phyloP scores from a whole-genome alignment of 2,888 invertebrate genomes.

The Phoenoteleia sp. region DNA sequence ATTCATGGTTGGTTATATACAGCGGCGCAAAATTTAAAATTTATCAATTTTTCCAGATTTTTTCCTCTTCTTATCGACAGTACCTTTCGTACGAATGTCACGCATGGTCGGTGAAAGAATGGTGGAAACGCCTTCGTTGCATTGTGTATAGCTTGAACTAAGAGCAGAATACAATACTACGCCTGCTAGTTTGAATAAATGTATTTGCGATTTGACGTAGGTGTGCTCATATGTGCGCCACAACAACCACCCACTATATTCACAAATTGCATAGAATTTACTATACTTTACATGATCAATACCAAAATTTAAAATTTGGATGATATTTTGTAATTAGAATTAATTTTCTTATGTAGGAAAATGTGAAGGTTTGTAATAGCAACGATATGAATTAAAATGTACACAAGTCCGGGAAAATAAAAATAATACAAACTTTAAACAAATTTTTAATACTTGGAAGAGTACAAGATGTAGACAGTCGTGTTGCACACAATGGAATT shows the following conservation, averaged over 20 bases:
- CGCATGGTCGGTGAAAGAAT: slow-evolving; percentile 78
- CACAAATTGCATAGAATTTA: slow-evolving; percentile 28
- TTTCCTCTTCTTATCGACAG: slow-evolving; percentile 69
- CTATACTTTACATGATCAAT: slow-evolving; percentile 2
- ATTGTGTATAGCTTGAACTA: slow-evolving; percentile 83
- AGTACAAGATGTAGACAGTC: no score
- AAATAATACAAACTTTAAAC: no score
- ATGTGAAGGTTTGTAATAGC: background rate
- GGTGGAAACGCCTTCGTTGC: slow-evolving; percentile 84
- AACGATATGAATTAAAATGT: no score
- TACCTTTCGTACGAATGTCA: slow-evolving; percentile 70
- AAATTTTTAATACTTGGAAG: no score
- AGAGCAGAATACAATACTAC: slow-evolving; percentile 84
- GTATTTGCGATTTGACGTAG: slow-evolving; percentile 85
- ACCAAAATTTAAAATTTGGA: background rate
- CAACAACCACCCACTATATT: slow-evolving; percentile 65
- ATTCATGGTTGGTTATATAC: slow-evolving; percentile 51
- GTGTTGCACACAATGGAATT: no score
- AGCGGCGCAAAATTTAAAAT: slow-evolving; percentile 50
- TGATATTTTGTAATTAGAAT: no score
- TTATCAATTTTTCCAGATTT: slow-evolving; percentile 56
- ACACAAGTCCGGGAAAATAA: no score
- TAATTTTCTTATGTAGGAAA: background rate
- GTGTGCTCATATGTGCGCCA: slow-evolving; percentile 77
- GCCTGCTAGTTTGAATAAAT: slow-evolving; percentile 85